These are phyloP conservation scores for Antheraea mylitta DNA, from an alignment of 1,140 invertebrate species.

Conservation along the genomic window DNA sequence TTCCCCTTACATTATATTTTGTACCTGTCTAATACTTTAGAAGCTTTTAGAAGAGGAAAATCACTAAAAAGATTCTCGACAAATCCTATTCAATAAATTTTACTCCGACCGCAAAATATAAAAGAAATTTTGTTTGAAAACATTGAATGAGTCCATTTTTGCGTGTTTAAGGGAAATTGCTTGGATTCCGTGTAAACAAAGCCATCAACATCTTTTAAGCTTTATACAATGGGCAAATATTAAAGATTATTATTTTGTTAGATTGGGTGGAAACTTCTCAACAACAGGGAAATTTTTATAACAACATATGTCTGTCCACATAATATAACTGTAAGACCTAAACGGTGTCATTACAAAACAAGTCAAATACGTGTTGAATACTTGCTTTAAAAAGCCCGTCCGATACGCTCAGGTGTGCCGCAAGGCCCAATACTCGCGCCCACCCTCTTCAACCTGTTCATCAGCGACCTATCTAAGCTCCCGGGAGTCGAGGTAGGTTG, in stretches of 20 bases:
- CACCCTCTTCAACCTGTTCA: no score
- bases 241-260: neutral
- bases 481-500: no score
- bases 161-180: neutral
- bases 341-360: no score
- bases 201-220: neutral
- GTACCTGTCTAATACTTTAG: slow-evolving; percentile 6
- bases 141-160: neutral
- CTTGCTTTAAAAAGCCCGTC: no score
- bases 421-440: no score
- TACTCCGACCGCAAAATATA: neutral
- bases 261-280: neutral
- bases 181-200: neutral
- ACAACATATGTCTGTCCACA: no score
- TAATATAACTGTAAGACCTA: no score
- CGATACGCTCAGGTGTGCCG: no score
- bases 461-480: no score
- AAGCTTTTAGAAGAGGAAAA: slow-evolving; percentile 11
- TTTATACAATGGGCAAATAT: neutral
- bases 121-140: slow-evolving; percentile 3
- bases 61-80: neutral
- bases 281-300: no score
- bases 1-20: slow-evolving; percentile 9
- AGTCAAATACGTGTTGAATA: no score
- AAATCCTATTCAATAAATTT: slow-evolving; percentile 7